A percentile compares a stretch with the other conserved stretches of the same genome.
Conservation (phyloP, 2,797 vertebrate genomes). For the Ctenopoma kingsleyae region DNA sequence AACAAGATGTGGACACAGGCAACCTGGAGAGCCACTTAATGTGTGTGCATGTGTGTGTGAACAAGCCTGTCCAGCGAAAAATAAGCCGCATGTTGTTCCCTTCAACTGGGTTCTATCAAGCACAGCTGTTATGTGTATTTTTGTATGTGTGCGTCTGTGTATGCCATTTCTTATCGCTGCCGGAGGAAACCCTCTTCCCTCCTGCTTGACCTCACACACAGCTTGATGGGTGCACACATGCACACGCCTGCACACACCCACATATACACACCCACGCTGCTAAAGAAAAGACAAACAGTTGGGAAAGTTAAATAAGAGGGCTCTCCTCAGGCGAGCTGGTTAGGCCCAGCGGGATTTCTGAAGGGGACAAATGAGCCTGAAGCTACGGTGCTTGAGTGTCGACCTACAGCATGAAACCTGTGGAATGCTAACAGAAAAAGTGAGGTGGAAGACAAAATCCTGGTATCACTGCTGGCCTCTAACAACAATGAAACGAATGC, state of each 20-base stretch:
- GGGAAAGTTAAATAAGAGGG: conserved; percentile 66
- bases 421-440: conserved; percentile 62
- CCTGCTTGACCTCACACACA: conserved; percentile 57
- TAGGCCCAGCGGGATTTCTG: conserved; percentile 62
- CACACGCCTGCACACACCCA: conserved; percentile 10
- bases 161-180: conserved; percentile 62
- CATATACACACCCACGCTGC: conserved; percentile 23
- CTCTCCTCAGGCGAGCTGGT: conserved; percentile 46
- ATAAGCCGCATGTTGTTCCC: neutral
- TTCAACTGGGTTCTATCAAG: conserved; percentile 27
- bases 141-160: conserved; percentile 25
- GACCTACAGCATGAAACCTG: conserved; percentile 26
- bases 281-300: conserved; percentile 66
- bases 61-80: neutral
- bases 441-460: conserved; percentile 22
- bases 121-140: conserved; percentile 32
- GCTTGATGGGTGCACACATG: conserved; percentile 38
- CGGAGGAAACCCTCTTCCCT: conserved; percentile 52
- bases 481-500: conserved; percentile 41
- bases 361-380: conserved; percentile 65
- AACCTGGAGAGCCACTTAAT: conserved; percentile 45
- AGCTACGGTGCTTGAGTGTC: conserved; percentile 46
- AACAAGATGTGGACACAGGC: conserved; percentile 47
- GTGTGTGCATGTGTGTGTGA: conserved; percentile 17
- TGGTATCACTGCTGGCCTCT: conserved; percentile 39